phyloP scores from a whole-genome alignment of 2,113 vertebrate species.

The Campylomormyrus numenius region DNA sequence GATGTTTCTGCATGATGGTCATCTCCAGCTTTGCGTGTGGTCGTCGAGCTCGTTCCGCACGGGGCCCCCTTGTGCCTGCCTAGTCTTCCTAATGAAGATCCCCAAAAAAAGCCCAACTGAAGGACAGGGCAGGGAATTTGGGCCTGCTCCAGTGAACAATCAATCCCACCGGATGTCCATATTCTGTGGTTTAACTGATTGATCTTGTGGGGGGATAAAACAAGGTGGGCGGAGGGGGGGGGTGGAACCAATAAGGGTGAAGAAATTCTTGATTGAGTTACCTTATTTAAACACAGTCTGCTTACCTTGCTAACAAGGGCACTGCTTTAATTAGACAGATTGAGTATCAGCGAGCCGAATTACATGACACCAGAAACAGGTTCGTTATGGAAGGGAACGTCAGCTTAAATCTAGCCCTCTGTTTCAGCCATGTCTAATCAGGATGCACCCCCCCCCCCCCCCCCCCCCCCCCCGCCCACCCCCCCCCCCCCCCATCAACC shows the following conservation, averaged over 20 bases:
- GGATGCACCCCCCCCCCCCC: too few relatives aligned
- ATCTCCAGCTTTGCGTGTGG: background rate
- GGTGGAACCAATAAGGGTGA: background rate
- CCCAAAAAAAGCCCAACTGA: background rate
- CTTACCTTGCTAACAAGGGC: background rate
- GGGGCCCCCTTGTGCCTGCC: background rate
- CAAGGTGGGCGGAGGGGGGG: background rate
- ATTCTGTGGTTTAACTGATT: background rate
- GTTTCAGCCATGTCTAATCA: too few relatives aligned
- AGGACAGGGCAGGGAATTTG: too few relatives aligned
- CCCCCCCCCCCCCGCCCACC: too few relatives aligned
- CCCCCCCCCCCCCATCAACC: too few relatives aligned
- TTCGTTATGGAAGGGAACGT: background rate
- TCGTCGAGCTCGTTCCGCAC: background rate
- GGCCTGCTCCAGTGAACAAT: background rate
- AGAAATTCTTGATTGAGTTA: background rate
- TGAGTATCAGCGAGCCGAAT: background rate
- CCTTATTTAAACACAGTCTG: constrained; percentile 4
- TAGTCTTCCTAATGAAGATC: background rate
- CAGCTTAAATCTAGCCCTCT: background rate
- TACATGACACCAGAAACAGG: background rate
- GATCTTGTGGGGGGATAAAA: background rate
- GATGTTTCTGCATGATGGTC: background rate
- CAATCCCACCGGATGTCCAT: background rate
- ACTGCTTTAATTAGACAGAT: constrained; percentile 13